Conservation (phyloP, 2,797 vertebrate species). For the Muscicapa comitata region DNA sequence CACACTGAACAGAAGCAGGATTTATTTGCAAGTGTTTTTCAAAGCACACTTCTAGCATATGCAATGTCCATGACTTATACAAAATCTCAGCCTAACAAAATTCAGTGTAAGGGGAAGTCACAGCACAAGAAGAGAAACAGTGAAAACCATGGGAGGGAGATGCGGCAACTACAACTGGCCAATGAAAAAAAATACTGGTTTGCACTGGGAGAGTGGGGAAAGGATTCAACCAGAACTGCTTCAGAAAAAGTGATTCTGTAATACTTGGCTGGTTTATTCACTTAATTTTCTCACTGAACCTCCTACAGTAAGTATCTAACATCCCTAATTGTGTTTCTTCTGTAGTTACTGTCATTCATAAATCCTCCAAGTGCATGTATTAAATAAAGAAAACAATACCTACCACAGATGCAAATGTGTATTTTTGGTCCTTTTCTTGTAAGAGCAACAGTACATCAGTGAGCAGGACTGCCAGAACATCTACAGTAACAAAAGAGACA, state of each 20-base stretch:
- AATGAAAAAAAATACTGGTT: background rate
- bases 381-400: constrained; percentile 44
- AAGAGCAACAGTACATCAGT: constrained; percentile 90
- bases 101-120: background rate
- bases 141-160: background rate
- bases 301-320: background rate
- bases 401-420: constrained; percentile 90
- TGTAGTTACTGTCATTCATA: background rate
- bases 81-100: background rate
- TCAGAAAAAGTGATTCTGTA: background rate
- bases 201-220: background rate
- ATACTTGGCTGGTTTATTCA: background rate
- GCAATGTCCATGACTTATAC: background rate
- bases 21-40: background rate
- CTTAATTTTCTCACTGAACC: background rate
- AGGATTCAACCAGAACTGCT: background rate
- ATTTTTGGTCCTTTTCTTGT: constrained; percentile 97
- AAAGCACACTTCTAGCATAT: background rate
- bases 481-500: constrained; percentile 60
- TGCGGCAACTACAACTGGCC: background rate
- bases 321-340: background rate
- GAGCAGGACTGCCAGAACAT: constrained; percentile 90
- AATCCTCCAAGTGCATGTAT: background rate
- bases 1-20: background rate
- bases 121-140: background rate